A percentile compares a stretch with the other conserved stretches of the same genome.
Evolutionary conservation across 1,140 invertebrate species (phyloP).

Genomic region (Drosophila ironensis): DNA sequence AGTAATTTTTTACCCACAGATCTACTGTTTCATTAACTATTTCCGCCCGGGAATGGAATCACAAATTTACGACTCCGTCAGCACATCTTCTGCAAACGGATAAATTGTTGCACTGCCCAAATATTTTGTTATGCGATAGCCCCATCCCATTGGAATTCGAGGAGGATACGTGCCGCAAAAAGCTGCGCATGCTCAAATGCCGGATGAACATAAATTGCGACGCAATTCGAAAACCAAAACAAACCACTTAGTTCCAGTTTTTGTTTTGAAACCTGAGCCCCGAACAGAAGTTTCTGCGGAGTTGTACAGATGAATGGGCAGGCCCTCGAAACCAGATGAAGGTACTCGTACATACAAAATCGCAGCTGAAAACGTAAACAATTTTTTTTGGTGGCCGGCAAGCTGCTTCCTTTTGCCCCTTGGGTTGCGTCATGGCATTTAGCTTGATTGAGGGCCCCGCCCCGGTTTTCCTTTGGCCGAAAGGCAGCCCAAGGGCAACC

Average conservation of each 20-base stretch:
- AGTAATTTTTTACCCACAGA: conserved; percentile 48
- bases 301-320: conserved; percentile 28
- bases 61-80: conserved; percentile 21
- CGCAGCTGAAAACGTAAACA: conserved; percentile 58
- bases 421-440: conserved; percentile 57
- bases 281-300: conserved; percentile 2
- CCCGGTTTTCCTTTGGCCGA: conserved; percentile 13
- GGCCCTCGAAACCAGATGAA: conserved; percentile 10
- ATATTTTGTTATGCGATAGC: conserved; percentile 43
- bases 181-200: conserved; percentile 48
- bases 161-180: conserved; percentile 32
- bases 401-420: background rate
- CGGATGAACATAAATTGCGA: conserved; percentile 33
- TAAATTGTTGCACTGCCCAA: conserved; percentile 45
- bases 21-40: conserved; percentile 44
- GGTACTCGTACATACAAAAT: too few relatives aligned
- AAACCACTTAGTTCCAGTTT: conserved; percentile 59
- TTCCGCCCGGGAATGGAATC: conserved; percentile 35
- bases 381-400: conserved; percentile 14
- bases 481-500: conserved; percentile 45
- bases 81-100: conserved; percentile 1
- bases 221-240: conserved; percentile 55
- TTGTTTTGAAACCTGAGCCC: conserved; percentile 65
- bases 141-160: too few relatives aligned
- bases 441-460: conserved; percentile 31